Evolutionary conservation across 2,888 invertebrate species (phyloP), one percentile per base, ranked within the genome.

Genomic region (Drosophila yooni): DNA sequence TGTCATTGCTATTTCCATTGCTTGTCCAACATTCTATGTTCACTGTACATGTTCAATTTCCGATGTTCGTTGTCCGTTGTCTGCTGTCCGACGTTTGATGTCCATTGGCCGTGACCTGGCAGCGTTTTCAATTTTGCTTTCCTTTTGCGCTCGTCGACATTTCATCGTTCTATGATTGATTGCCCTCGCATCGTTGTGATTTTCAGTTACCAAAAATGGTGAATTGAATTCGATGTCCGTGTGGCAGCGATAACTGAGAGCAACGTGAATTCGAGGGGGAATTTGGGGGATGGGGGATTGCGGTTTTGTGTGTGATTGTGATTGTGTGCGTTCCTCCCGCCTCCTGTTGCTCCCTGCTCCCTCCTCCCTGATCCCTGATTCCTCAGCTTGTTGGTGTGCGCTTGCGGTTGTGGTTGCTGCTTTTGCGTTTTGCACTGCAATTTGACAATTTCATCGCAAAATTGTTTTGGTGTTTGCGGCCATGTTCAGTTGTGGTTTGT

Each of bases 111-210:
- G 46, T 63, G 66, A 73, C 69, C 70, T 66, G 65, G 59, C 75
- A 64, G 66, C 57, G 62, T 62, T 76, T 76, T 70, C 76, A 81
- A 76, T 65, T 46, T 72, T 76, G 64, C 62, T 61, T 40, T 63
- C 53, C n/a, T 52, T 69, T 69, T 40, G 63, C 76, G 48, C 63
- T 63, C 67, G 70, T 74, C 77, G 87, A 88, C 77, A 70, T 88
- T 85, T 88, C 90, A 88, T 83, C 89, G 77, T 80, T 90, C 81
- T 87, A 90, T 88, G 91, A 88, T 91, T 91, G 91, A 88, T 88
- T 91, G 91, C 91, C 74, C 76, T 86, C 76, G 84, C 74, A 75
- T 83, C 76, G 78, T 72, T 70, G 68, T 88, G 90, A 85, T 85
- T 90, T 90, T 85, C 80, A 70, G 72, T 77, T 64, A 75, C 74